Conservation (phyloP, 1,140 invertebrate species). For the Stratiolaelaps scimitus region DNA sequence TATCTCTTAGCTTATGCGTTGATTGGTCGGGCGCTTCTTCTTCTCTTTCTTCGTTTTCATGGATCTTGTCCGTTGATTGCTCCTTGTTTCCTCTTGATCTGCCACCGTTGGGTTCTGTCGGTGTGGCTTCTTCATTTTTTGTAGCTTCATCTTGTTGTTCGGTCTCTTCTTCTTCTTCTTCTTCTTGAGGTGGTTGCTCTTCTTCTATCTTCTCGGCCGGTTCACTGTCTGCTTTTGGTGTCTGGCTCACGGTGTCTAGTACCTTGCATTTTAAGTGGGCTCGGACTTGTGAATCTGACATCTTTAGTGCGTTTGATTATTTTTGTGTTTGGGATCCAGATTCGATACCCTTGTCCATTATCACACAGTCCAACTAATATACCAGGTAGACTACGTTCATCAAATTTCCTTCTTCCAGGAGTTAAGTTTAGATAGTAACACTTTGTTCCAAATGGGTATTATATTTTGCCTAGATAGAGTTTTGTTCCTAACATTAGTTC, state of each 20-base stretch:
- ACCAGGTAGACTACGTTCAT: not conserved
- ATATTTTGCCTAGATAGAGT: not conserved
- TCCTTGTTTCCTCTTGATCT: constrained; percentile 8
- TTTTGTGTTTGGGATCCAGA: not conserved
- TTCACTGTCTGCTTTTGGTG: not conserved
- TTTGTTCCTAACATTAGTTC: not conserved
- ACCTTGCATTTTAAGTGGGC: not conserved
- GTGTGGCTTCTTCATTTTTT: not conserved
- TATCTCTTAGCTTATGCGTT: not conserved
- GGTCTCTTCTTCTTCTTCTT: not conserved
- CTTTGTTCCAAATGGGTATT: not conserved
- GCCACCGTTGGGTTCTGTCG: not conserved
- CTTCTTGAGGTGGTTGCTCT: no score
- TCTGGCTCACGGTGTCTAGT: not conserved
- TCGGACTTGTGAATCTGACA: not conserved
- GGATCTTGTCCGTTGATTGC: not conserved
- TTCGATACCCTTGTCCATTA: not conserved
- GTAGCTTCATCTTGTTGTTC: not conserved
- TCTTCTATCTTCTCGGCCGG: not conserved
- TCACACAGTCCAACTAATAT: not conserved
- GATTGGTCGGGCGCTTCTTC: not conserved
- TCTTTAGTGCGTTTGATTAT: not conserved
- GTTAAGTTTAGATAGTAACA: not conserved
- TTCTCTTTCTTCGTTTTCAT: not conserved
- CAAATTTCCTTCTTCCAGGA: not conserved